Evolutionary conservation across 2,888 invertebrate species (phyloP).

Genomic region (Melanargia galathea): DNA sequence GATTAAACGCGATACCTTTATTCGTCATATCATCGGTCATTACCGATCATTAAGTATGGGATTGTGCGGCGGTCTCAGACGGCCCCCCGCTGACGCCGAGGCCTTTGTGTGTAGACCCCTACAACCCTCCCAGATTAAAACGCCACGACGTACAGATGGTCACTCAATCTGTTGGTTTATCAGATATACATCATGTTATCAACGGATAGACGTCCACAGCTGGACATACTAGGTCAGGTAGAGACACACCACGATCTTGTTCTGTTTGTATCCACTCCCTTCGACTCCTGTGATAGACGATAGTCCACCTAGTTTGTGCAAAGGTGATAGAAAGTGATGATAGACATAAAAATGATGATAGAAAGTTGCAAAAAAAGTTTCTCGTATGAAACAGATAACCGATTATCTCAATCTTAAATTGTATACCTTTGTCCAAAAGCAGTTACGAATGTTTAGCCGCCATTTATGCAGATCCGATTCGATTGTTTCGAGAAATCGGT

Average conservation of each 20-base stretch:
- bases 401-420: background rate
- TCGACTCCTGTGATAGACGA: too few relatives aligned
- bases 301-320: too few relatives aligned
- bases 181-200: background rate
- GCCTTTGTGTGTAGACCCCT: slow-evolving; percentile 20
- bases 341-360: too few relatives aligned
- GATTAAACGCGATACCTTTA: slow-evolving; percentile 9
- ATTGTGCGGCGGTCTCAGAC: slow-evolving; percentile 34
- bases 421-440: background rate
- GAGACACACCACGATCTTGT: too few relatives aligned
- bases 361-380: too few relatives aligned
- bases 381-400: background rate
- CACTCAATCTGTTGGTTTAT: slow-evolving; percentile 12
- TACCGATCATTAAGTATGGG: slow-evolving; percentile 35
- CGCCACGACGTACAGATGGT: background rate
- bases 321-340: too few relatives aligned
- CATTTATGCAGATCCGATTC: slow-evolving; percentile 30
- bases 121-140: slow-evolving; percentile 22
- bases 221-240: too few relatives aligned
- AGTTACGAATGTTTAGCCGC: slow-evolving; percentile 9
- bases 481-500: slow-evolving; percentile 46
- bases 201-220: too few relatives aligned
- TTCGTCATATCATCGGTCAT: slow-evolving; percentile 28
- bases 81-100: slow-evolving; percentile 33
- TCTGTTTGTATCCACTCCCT: too few relatives aligned